These are phyloP conservation scores for Brachionus asplanchnoidis DNA, from an alignment of 1,140 invertebrate species.

Conservation along the genomic window DNA sequence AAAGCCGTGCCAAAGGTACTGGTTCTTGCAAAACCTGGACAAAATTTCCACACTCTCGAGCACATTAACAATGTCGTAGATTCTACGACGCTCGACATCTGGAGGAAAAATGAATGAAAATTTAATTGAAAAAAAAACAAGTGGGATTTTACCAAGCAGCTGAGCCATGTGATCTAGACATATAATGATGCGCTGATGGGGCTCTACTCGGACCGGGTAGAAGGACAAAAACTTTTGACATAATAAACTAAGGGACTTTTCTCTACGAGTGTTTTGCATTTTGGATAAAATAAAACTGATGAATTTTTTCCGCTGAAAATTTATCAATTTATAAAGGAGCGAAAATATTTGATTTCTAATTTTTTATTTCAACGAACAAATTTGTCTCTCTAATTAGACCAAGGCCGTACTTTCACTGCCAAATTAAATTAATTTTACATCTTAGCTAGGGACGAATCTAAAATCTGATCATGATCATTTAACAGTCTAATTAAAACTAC, in stretches of 20 bases:
- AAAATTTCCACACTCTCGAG: slow-evolving; percentile 69
- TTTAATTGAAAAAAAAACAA: background rate
- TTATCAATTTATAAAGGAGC: background rate
- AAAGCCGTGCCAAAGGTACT: slow-evolving; percentile 59
- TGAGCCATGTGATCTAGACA: slow-evolving; percentile 25
- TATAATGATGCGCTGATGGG: slow-evolving; percentile 11
- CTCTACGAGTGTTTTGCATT: slow-evolving; percentile 5
- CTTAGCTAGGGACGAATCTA: background rate
- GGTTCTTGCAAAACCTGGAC: slow-evolving; percentile 59
- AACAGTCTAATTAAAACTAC: background rate
- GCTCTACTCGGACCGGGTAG: background rate
- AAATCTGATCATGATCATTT: background rate
- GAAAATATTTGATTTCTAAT: background rate
- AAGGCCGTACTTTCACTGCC: background rate
- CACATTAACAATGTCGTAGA: slow-evolving; percentile 74
- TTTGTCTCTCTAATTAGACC: background rate
- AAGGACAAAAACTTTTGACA: slow-evolving; percentile 39
- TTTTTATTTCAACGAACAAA: background rate
- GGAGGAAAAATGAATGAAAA: background rate
- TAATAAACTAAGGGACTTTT: slow-evolving; percentile 38
- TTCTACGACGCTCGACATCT: slow-evolving; percentile 59
- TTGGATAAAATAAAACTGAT: background rate
- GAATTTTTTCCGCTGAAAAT: background rate
- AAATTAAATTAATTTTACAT: slow-evolving; percentile 22
- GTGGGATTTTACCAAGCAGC: background rate